Evolutionary conservation across 2,797 vertebrate species (phyloP).

Genomic region (Ataeniobius toweri): DNA sequence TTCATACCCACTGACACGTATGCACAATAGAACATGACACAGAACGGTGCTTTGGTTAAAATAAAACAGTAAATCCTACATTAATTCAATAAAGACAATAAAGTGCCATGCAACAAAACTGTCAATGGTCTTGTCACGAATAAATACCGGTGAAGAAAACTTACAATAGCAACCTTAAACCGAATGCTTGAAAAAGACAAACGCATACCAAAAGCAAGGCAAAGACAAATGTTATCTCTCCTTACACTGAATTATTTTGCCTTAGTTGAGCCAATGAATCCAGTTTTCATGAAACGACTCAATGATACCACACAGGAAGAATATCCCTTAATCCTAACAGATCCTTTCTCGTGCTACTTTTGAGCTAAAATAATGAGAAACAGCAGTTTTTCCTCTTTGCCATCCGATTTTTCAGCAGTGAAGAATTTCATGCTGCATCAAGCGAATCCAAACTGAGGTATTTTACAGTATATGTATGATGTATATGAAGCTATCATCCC

Average conservation of each 20-base stretch:
- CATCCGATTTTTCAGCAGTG: constrained; percentile 44
- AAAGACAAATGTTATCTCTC: constrained; percentile 47
- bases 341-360: constrained; percentile 61
- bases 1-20: constrained; percentile 21
- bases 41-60: constrained; percentile 72
- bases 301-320: constrained; percentile 41
- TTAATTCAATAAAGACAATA: constrained; percentile 62
- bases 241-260: constrained; percentile 37
- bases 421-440: constrained; percentile 49
- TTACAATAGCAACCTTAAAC: constrained; percentile 34
- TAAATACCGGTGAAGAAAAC: constrained; percentile 58
- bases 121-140: constrained; percentile 54
- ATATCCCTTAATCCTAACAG: constrained; percentile 39
- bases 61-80: constrained; percentile 53
- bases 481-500: constrained; percentile 38
- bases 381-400: constrained; percentile 22
- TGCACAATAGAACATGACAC: constrained; percentile 22
- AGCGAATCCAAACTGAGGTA: constrained; percentile 65
- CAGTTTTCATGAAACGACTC: constrained; percentile 36
- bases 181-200: constrained; percentile 31
- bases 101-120: constrained; percentile 78
- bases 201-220: constrained; percentile 39
- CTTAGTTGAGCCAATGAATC: constrained; percentile 37
- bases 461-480: constrained; percentile 57
- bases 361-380: constrained; percentile 41